phyloP scores from a whole-genome alignment of 2,797 vertebrate genomes.

The Natrix natrix region DNA sequence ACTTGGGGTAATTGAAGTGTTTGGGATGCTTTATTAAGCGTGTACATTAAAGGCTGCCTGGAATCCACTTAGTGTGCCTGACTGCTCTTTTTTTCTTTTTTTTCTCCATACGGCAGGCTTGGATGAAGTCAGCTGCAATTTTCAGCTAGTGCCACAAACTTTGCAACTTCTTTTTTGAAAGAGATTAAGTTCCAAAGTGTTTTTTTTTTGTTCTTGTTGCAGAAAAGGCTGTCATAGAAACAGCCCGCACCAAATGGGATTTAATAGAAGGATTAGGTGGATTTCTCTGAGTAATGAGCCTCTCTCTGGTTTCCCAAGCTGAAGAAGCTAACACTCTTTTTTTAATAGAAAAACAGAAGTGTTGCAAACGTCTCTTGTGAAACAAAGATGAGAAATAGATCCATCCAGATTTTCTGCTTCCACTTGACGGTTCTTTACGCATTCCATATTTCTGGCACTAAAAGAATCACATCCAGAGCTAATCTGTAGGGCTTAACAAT shows the following conservation, averaged over 20 bases:
- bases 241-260: neutral
- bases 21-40: neutral
- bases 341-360: neutral
- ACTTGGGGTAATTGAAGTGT: neutral
- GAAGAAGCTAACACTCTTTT: neutral
- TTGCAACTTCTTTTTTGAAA: neutral
- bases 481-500: neutral
- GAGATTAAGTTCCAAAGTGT: neutral
- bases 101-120: neutral
- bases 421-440: neutral
- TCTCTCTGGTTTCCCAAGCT: neutral
- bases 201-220: neutral
- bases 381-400: neutral
- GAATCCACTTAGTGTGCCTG: neutral
- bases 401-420: neutral
- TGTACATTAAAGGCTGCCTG: neutral
- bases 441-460: neutral
- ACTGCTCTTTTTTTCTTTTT: neutral
- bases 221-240: no score
- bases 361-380: neutral
- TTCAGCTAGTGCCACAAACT: neutral
- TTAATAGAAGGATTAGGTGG: conserved; percentile 15
- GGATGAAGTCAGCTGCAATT: neutral
- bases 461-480: neutral
- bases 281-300: conserved; percentile 5